Base-by-base conservation (phyloP, 2,888 invertebrate species). In the Agapostemon virescens region DNA sequence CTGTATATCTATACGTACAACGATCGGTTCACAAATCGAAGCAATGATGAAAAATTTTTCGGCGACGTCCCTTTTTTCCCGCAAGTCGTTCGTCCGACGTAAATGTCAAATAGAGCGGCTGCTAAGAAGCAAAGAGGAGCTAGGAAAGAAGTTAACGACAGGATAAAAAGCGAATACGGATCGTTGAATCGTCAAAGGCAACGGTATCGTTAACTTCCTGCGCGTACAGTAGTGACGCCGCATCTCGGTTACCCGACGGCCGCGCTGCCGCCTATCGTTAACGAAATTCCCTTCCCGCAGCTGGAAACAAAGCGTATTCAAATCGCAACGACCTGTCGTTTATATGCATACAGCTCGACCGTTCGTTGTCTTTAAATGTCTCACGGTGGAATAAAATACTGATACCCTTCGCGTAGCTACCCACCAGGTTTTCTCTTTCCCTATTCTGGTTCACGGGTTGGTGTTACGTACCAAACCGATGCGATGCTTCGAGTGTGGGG, bases 341-440 rank as follows among this genome's bases (percentile, higher is more conserved):
- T 83, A 83, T 85, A 84, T 84, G 84, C 85, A 81, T 85, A 84
- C 74, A 80, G 80, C 74, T 11, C 74, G 58, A 68, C 70, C 72
- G 74, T 72, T 70, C 77, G 68, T 66, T 78, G 73, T 83, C 79
- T 74, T 85, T 77, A 79, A 86, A 83, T 73, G 83, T 85, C 81
- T 77, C 77, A 64, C 84, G 74, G 85, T 74, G 81, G 79, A 86
- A 86, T 86, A 84, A 86, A 86, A 86, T 77, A 81, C 74, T 33
- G 79, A 77, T 76, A 79, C 83, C 82, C 74, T 74, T 42, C 70
- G 69, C 33, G 71, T 79, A 40, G 71, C 71, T 71, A 33, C 17
- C 61, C 61, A 61, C 33, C 9, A 20, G 30, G 61, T 33, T 71
- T 33, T 52, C 69, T 69, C 69, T 58, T 63, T 67, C 26, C 33